phyloP scores from a whole-genome alignment of 2,888 invertebrate species.

The Odontocerum albicorne region DNA sequence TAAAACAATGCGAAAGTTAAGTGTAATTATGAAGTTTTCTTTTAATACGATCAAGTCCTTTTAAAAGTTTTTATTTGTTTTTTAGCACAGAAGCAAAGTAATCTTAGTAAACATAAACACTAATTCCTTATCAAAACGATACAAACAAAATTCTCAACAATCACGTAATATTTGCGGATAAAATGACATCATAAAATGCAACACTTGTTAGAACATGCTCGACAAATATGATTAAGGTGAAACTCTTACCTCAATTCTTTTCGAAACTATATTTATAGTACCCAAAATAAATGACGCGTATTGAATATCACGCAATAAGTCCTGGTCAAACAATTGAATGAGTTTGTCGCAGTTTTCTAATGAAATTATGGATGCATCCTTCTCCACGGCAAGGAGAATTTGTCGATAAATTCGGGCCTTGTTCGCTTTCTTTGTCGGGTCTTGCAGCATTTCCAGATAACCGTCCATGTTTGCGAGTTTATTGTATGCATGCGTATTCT shows the following conservation, averaged over 20 bases:
- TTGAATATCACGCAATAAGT: slow-evolving; percentile 43
- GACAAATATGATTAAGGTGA: neutral
- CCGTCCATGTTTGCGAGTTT: slow-evolving; percentile 12
- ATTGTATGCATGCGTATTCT: no score
- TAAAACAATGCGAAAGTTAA: no score
- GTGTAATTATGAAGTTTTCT: no score
- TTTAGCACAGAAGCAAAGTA: no score
- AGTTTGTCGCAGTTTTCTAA: slow-evolving; percentile 40
- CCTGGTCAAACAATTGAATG: slow-evolving; percentile 42
- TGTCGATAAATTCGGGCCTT: slow-evolving; percentile 40
- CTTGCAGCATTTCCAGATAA: slow-evolving; percentile 41
- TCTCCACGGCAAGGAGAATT: slow-evolving; percentile 41
- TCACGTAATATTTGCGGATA: no score
- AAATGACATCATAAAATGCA: slow-evolving; percentile 5
- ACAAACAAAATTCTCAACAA: no score
- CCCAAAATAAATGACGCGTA: slow-evolving; percentile 41
- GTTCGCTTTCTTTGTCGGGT: slow-evolving; percentile 37
- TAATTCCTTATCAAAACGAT: no score
- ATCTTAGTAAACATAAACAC: no score
- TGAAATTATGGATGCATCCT: slow-evolving; percentile 35
- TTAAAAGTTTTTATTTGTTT: no score
- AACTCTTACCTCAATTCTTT: slow-evolving; percentile 43
- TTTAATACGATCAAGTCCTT: no score
- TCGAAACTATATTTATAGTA: slow-evolving; percentile 42
- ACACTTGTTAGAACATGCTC: neutral